Evolutionary conservation across 2,888 invertebrate genomes (phyloP), one percentile per base, ranked within the genome.

Genomic region (Acanthacorydalis orientalis): DNA sequence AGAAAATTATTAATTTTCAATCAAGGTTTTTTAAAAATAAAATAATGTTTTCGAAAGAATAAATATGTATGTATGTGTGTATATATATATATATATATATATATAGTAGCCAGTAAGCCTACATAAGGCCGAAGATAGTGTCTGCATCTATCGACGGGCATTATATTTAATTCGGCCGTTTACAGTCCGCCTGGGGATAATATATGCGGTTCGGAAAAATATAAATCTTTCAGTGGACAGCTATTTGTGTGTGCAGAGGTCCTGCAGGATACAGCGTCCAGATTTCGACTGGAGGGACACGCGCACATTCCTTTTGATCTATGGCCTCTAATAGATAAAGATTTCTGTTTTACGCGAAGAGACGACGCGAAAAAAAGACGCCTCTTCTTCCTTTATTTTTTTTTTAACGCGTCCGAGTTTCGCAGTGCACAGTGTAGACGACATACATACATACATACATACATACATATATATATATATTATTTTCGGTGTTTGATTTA

Each of bases 81-180:
- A 23, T 23, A 23, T 23, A 23, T 23, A 23, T 23, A 23, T 23
- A 23, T 23, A 23, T 23, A 23, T 23, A 23, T 23, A 23, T 23
- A 23, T 23, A 23, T 23, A 23, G 23, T 23, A 42, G 49, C 48
- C 51, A 47, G 44, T 51, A 51, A 52, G 48, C 50, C 50, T 48
- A 50, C 50, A 51, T 48, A 49, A 31, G 44, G 31, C 47, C 48
- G 46, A n/a, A n/a, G n/a, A 44, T 33, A 12, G 31, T 48, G 48
- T 35, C 42, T 47, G 41, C 49, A 51, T 48, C 45, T 45, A 47
- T 50, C 51, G 54, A 55, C 55, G 55, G 52, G 54, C 56, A 55
- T 56, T 59, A 59, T 57, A 60, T 61, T 60, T 61, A 61, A 61
- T 61, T 60, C 58, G 58, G 57, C 57, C 58, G 53, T 57, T 57